These are phyloP conservation scores for Gymnosoma rotundatum DNA, from an alignment of 2,888 invertebrate species.

Conservation along the genomic window DNA sequence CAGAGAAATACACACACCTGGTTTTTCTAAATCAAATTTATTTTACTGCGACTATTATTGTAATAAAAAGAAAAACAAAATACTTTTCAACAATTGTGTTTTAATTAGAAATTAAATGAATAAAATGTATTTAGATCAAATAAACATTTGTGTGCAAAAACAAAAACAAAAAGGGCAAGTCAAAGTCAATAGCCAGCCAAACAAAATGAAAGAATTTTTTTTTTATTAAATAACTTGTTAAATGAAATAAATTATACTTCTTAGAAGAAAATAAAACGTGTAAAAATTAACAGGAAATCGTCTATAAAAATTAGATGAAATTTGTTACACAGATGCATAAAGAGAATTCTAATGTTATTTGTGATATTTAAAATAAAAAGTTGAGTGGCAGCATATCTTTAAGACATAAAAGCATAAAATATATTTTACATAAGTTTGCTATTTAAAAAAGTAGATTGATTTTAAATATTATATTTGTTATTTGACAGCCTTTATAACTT, in stretches of 20 bases:
- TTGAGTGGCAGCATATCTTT: too few relatives aligned
- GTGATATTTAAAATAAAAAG: too few relatives aligned
- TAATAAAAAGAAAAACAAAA: not conserved
- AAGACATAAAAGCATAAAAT: too few relatives aligned
- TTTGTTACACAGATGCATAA: too few relatives aligned
- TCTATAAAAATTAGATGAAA: too few relatives aligned
- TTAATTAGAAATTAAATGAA: slow-evolving; percentile 52
- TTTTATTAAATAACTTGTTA: slow-evolving; percentile 42
- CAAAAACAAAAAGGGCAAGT: slow-evolving; percentile 55
- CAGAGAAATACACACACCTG: slow-evolving; percentile 21
- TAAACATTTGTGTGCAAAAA: slow-evolving; percentile 23
- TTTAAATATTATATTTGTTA: not conserved
- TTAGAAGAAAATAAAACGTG: not conserved
- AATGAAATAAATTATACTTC: slow-evolving; percentile 8
- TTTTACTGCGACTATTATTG: not conserved
- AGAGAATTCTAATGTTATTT: too few relatives aligned
- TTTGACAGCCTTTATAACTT: slow-evolving; percentile 2
- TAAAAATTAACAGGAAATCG: not conserved
- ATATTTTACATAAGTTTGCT: too few relatives aligned
- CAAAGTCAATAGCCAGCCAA: slow-evolving; percentile 48
- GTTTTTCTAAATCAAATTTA: not conserved
- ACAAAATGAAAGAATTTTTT: slow-evolving; percentile 13
- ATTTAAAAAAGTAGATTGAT: too few relatives aligned
- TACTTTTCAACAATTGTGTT: slow-evolving; percentile 35
- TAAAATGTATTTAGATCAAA: slow-evolving; percentile 39